These are phyloP conservation scores for Merluccius polli DNA, from an alignment of 2,797 vertebrate species.

Conservation along the genomic window DNA sequence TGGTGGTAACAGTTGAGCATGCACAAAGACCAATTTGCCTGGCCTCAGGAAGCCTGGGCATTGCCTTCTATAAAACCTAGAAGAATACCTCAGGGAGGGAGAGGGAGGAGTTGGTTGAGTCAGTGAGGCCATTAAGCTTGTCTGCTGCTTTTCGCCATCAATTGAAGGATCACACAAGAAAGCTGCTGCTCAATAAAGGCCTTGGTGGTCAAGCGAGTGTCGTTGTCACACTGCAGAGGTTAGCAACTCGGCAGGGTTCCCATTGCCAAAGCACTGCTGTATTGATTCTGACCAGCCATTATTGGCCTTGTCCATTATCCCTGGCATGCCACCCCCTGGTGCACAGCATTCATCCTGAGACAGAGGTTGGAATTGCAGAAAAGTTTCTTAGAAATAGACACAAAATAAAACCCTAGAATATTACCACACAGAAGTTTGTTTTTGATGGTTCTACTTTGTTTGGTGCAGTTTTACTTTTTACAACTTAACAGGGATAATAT, in stretches of 20 bases:
- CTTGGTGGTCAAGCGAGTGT: slow-evolving; percentile 36
- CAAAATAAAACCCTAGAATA: background rate
- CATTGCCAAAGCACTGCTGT: slow-evolving; percentile 26
- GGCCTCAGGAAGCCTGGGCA: slow-evolving; percentile 20
- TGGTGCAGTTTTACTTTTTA: slow-evolving; percentile 5
- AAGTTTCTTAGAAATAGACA: slow-evolving; percentile 2
- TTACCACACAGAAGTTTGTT: background rate
- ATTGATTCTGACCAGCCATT: slow-evolving; percentile 55
- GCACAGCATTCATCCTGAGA: slow-evolving; percentile 33
- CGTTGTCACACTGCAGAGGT: slow-evolving; percentile 48
- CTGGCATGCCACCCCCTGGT: slow-evolving; percentile 16
- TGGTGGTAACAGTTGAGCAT: background rate
- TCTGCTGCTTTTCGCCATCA: slow-evolving; percentile 36
- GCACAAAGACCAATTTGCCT: slow-evolving; percentile 18
- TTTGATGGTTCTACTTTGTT: background rate
- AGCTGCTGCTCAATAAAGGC: slow-evolving; percentile 43
- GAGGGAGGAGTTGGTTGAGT: background rate
- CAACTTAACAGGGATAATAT: background rate
- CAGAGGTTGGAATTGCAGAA: slow-evolving; percentile 30
- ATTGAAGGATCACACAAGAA: slow-evolving; percentile 46
- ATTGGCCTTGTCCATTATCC: slow-evolving; percentile 55
- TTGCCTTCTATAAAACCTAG: slow-evolving; percentile 30
- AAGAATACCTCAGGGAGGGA: slow-evolving; percentile 27
- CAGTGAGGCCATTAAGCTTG: slow-evolving; percentile 33
- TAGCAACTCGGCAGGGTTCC: slow-evolving; percentile 45